Base-by-base conservation (phyloP, 2,888 invertebrate genomes). In the Rhopalosiphum nymphaeae region DNA sequence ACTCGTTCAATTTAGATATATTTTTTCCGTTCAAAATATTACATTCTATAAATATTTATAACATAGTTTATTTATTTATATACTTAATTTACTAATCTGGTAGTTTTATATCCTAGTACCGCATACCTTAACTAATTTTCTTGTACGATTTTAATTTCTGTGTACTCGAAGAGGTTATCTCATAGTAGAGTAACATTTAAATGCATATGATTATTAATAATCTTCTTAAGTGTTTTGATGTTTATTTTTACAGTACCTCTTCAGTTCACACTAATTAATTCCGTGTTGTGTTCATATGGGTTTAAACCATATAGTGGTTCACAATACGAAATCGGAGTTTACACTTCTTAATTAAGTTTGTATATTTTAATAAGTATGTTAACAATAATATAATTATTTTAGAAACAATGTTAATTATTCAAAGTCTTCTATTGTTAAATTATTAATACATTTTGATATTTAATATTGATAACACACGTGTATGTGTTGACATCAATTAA, bases 131-230 rank as follows among this genome's bases (percentile, higher is more conserved):
- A 21, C 21, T 21, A 21, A 78, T 78, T 78, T 78, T 9, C 21
- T 7, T 21, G 36, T 78, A 42, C 21, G 36, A 78, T 78, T 78
- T 78, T 78, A 36, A 21, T 78, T 78, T 21, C 42, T 36, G 36
- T 78, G 78, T 78, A 78, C 78, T 78, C 78, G 11, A 36, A 29
- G 21, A 78, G 21, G 78, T 78, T 78, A 21, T 36, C 78, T 67
- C 21, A 67, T 16, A 78, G 36, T 36, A 36, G 21, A 36, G 78
- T 78, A 78, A 21, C 9, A 78, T 67, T 78, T 78, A 49, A 91
- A n/a, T 36, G 21, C 84, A 61, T 36, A 91, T 10, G n/a, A 84
- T 56, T 91, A 84, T 56, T 85, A 85, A 44, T 91, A 91, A 91
- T 56, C 91, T 56, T 44, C 91, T 91, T 91, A 85, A 56, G 84